These are phyloP conservation scores for Heliconius congener DNA, from an alignment of 1,140 invertebrate species.

Conservation along the genomic window DNA sequence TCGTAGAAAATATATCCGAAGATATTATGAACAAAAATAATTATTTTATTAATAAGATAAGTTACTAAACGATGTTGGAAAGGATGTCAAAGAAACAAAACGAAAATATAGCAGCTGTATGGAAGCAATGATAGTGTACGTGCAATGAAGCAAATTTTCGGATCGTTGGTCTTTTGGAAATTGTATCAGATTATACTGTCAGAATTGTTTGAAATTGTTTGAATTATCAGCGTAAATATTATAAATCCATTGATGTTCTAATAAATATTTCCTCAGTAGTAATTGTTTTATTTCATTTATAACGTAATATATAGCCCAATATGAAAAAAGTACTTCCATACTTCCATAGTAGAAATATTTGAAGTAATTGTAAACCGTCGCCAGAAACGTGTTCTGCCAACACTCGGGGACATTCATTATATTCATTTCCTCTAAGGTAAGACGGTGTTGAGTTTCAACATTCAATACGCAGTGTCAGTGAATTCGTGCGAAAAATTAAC, in stretches of 20 bases:
- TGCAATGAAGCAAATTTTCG: conserved; percentile 15
- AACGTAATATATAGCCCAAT: background rate
- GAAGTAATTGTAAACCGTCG: too few species aligned
- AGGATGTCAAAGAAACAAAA: conserved; percentile 11
- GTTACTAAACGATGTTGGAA: conserved; percentile 18
- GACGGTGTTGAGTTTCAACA: too few species aligned
- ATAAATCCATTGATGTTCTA: conserved; percentile 63
- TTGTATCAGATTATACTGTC: conserved; percentile 44
- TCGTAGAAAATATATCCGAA: conserved; percentile 18
- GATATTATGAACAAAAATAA: conserved; percentile 25
- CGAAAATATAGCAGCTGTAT: background rate
- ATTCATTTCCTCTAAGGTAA: too few species aligned
- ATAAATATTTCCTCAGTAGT: conserved; percentile 61
- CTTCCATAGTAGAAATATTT: too few species aligned
- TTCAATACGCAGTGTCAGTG: background rate
- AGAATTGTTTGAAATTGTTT: conserved; percentile 41
- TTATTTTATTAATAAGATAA: conserved; percentile 19
- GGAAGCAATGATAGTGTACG: conserved; percentile 7
- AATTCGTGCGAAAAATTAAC: too few species aligned
- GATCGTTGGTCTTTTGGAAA: conserved; percentile 27
- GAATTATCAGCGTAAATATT: conserved; percentile 38
- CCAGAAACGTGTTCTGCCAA: too few species aligned
- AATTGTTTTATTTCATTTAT: conserved; percentile 32
- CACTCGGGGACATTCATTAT: too few species aligned
- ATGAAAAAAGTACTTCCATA: background rate